Evolutionary conservation across 2,797 vertebrate species (phyloP).

Genomic region (Anolis apletophallus): DNA sequence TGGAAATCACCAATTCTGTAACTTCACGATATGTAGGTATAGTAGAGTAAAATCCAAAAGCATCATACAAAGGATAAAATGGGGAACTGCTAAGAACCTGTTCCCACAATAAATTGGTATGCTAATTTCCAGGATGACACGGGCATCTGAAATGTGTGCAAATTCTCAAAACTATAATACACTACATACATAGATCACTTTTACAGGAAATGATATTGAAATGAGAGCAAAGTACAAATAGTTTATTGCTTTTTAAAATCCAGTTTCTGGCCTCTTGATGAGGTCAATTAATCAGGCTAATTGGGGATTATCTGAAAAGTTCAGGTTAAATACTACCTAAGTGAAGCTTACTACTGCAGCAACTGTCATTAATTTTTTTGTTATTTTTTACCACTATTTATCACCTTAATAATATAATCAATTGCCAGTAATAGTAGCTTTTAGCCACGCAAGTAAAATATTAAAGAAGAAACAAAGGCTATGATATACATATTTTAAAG

Average conservation of each 20-base stretch:
- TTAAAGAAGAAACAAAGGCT: background rate
- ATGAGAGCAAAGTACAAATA: background rate
- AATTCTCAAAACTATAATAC: background rate
- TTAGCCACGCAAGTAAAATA: background rate
- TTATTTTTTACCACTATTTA: background rate
- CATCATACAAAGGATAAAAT: background rate
- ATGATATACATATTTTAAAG: background rate
- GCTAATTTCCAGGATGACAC: background rate
- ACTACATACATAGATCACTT: background rate
- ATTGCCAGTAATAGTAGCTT: background rate
- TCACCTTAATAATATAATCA: background rate
- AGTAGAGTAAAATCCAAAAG: background rate
- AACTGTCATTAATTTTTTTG: background rate
- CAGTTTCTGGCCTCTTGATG: background rate
- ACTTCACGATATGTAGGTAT: background rate
- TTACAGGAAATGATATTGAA: background rate
- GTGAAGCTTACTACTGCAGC: background rate
- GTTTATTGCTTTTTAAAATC: background rate
- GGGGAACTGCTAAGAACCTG: background rate
- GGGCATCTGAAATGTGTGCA: background rate
- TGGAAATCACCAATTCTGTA: background rate
- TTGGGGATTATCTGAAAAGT: background rate
- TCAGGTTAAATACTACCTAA: background rate
- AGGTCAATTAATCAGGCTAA: background rate
- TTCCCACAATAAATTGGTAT: background rate